Percentiles rank a stretch among this genome's conserved stretches.
Evolutionary conservation across 2,888 invertebrate species (phyloP).

Genomic region (Megamerina dolium): DNA sequence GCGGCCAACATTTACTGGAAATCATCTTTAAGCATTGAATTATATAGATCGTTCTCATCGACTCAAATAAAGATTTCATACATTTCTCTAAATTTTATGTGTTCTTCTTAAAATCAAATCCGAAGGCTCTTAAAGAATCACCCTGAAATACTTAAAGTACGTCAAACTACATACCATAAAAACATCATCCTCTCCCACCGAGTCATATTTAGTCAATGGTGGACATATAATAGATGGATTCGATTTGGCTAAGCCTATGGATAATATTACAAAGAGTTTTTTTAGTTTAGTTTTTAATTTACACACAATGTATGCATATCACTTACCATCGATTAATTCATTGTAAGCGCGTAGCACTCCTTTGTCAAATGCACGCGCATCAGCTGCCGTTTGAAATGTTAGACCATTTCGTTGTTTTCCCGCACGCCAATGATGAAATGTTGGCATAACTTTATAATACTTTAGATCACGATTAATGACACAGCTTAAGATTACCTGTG

Average conservation of each 20-base stretch:
- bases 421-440: conserved; percentile 97
- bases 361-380: conserved; percentile 89
- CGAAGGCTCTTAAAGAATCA: too few species aligned
- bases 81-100: too few species aligned
- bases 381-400: conserved; percentile 92
- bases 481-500: conserved; percentile 86
- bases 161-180: conserved; percentile 87
- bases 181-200: conserved; percentile 87
- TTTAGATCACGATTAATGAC: conserved; percentile 92
- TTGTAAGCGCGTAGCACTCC: conserved; percentile 85
- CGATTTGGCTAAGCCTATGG: conserved; percentile 69
- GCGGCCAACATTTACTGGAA: too few species aligned
- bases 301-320: neutral
- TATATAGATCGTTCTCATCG: too few species aligned
- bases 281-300: neutral
- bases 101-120: too few species aligned
- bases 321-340: conserved; percentile 83
- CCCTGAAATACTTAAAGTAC: too few species aligned
- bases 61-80: too few species aligned
- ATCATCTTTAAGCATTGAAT: too few species aligned
- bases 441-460: conserved; percentile 96
- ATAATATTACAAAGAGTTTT: conserved; percentile 20
- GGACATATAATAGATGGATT: conserved; percentile 55
- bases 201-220: conserved; percentile 53
- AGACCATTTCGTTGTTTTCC: conserved; percentile 92